phyloP scores from a whole-genome alignment of 2,888 invertebrate genomes.

The Brenthis ino region DNA sequence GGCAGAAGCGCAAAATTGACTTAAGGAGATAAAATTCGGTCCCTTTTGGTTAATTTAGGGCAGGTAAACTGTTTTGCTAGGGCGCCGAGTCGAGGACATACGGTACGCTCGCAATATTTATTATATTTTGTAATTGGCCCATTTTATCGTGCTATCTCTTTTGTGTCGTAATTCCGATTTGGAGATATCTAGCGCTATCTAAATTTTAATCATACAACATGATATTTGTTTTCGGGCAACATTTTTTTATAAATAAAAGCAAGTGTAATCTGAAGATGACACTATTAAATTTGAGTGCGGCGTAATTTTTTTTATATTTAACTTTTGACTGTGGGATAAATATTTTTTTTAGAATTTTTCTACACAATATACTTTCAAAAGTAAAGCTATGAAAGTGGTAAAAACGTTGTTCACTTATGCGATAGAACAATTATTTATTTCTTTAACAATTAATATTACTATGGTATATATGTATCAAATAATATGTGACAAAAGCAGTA shows the following conservation, averaged over 20 bases:
- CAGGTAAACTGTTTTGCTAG: conserved; percentile 72
- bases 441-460: no score
- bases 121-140: conserved; percentile 78
- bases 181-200: conserved; percentile 46
- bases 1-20: conserved; percentile 57
- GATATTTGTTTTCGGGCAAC: conserved; percentile 7
- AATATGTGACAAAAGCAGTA: no score
- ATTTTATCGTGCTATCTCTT: conserved; percentile 51
- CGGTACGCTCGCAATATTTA: conserved; percentile 69
- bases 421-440: no score
- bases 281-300: background rate
- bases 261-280: background rate
- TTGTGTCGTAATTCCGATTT: conserved; percentile 55
- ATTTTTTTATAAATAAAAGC: conserved; percentile 1
- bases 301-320: no score
- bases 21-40: conserved; percentile 60
- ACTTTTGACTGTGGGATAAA: no score
- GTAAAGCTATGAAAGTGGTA: no score
- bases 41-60: conserved; percentile 68
- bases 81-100: conserved; percentile 58
- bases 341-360: no score
- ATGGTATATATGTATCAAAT: no score
- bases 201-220: conserved; percentile 28
- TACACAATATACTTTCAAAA: no score
- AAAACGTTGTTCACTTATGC: no score